Evolutionary conservation across 2,113 vertebrate genomes (phyloP), one percentile per base, ranked within the genome.

Genomic region (Cercocebus atys): DNA sequence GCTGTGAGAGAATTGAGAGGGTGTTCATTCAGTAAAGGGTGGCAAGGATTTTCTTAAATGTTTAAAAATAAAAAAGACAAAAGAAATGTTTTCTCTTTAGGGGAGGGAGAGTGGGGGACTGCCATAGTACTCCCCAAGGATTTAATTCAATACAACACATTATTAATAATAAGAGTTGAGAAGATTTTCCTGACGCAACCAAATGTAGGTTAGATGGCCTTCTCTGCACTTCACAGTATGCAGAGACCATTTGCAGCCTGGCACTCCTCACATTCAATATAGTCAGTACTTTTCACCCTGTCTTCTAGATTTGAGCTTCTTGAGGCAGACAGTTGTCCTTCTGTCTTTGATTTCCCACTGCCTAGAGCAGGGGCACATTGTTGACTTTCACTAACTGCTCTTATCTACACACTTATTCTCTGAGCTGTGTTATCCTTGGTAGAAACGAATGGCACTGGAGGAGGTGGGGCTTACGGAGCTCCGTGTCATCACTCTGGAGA

Each of bases 61-160:
- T 87, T 94, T 57, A 64, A 94, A 78, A 61, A 50, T 40, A 40
- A 76, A 30, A 59, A 87, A 88, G 13, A 75, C 50, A 88, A 79
- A 83, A 84, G 27, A 57, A 83, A 47, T 79, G 2, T 38, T 92
- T 93, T 90, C 43, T 90, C 5, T 25, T 9, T 50, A 93, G 11
- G 73, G 38, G 72, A 82, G 35, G 81, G 6, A 93, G 38, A 59
- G 45, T 82, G 22, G 32, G 20, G 7, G 25, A 35, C 25, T 68
- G 47, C 9, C 16, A 2, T 27, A 89, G 90, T 25, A 45, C 4
- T 81, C 38, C 11, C 59, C 10, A 14, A 45, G 20, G 45, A 84
- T 45, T 90, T 50, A 52, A 45, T 79, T 93, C 32, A 22, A 27
- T 7, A 47, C n/a, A 47, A 25, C 32, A 11, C 22, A 50, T 2